These are phyloP conservation scores for Ectemnius lituratus DNA, from an alignment of 2,888 invertebrate genomes.

Conservation along the genomic window DNA sequence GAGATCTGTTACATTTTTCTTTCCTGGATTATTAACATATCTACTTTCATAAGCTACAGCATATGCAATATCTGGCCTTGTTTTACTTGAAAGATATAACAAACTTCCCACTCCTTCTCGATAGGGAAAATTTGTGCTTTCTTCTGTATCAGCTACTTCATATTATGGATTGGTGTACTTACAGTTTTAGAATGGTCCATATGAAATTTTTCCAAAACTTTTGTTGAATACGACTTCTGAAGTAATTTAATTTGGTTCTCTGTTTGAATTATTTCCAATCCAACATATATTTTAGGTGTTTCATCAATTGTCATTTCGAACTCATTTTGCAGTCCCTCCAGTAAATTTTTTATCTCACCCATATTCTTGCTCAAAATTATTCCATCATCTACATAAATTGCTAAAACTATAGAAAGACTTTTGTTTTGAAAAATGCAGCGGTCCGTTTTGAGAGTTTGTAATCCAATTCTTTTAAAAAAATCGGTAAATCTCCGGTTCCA, in stretches of 20 bases:
- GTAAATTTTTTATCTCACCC: conserved; percentile 26
- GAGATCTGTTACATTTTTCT: conserved; percentile 12
- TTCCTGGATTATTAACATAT: conserved; percentile 2
- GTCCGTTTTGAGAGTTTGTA: conserved; percentile 4
- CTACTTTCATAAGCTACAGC: conserved; percentile 24
- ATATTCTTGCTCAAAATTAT: conserved; percentile 23
- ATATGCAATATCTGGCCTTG: conserved; percentile 22
- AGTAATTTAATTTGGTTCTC: conserved; percentile 18
- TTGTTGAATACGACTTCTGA: conserved; percentile 6
- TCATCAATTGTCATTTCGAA: conserved; percentile 13
- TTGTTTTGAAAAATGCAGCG: conserved; percentile 38
- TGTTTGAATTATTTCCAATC: conserved; percentile 2
- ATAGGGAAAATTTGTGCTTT: conserved; percentile 2
- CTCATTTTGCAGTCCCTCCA: conserved; percentile 15
- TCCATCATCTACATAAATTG: conserved; percentile 24
- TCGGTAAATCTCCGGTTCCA: conserved; percentile 22
- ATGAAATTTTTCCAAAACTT: neutral
- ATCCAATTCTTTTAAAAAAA: too few relatives aligned
- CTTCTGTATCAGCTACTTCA: neutral
- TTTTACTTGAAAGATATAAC: conserved; percentile 16
- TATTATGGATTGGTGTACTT: conserved; percentile 27
- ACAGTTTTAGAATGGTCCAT: conserved; percentile 8
- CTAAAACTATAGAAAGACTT: conserved; percentile 3
- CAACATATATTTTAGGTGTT: conserved; percentile 39
- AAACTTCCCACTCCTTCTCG: conserved; percentile 17